Percentiles rank a stretch among this genome's conserved stretches.
phyloP scores from a whole-genome alignment of 2,113 vertebrate genomes.

The Boleophthalmus pectinirostris region DNA sequence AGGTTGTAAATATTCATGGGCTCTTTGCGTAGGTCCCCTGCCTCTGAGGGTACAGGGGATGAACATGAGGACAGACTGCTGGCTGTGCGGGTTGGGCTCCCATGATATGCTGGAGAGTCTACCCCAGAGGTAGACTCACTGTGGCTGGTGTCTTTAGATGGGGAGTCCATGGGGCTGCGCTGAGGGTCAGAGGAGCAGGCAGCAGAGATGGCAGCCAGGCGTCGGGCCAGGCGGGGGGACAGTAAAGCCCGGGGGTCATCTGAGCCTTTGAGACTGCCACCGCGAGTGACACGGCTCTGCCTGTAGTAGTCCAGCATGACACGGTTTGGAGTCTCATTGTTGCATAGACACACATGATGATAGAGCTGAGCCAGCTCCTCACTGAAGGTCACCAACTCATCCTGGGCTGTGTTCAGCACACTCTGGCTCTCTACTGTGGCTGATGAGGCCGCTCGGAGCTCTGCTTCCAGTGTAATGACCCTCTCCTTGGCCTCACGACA shows the following conservation, averaged over 20 bases:
- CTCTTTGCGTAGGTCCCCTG: slow-evolving; percentile 91
- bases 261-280: slow-evolving; percentile 89
- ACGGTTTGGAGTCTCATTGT: slow-evolving; percentile 96
- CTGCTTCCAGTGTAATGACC: slow-evolving; percentile 85
- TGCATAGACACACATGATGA: slow-evolving; percentile 97
- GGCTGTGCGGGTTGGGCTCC: slow-evolving; percentile 84
- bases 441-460: slow-evolving; percentile 81
- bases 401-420: slow-evolving; percentile 92
- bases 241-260: slow-evolving; percentile 90
- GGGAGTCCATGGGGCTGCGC: slow-evolving; percentile 81
- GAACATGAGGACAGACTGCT: slow-evolving; percentile 83
- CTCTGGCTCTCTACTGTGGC: slow-evolving; percentile 87
- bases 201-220: slow-evolving; percentile 79
- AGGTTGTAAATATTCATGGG: slow-evolving; percentile 99
- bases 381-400: slow-evolving; percentile 95
- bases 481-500: slow-evolving; percentile 85
- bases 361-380: slow-evolving; percentile 98
- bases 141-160: slow-evolving; percentile 69
- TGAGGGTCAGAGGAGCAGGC: slow-evolving; percentile 74
- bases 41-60: slow-evolving; percentile 81
- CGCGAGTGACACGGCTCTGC: slow-evolving; percentile 90
- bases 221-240: slow-evolving; percentile 87
- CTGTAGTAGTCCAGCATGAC: slow-evolving; percentile 98
- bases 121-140: slow-evolving; percentile 32
- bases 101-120: slow-evolving; percentile 57